Evolutionary conservation across 2,888 invertebrate genomes (phyloP).

Genomic region (Tridacna gigas): DNA sequence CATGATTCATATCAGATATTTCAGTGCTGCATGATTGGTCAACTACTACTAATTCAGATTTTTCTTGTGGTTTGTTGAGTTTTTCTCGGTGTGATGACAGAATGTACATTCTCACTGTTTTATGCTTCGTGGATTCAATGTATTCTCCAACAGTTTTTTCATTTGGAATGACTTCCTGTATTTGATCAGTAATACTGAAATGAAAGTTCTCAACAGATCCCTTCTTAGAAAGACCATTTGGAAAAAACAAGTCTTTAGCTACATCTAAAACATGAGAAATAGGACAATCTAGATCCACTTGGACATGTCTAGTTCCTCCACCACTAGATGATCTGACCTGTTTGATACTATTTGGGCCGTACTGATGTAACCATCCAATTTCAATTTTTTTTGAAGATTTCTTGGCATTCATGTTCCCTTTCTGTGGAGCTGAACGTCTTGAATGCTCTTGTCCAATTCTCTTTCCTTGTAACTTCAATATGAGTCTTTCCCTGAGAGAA

Average conservation of each 20-base stretch:
- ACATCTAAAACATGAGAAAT: background rate
- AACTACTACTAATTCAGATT: background rate
- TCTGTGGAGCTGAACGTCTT: background rate
- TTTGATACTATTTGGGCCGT: background rate
- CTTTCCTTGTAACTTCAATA: conserved; percentile 1
- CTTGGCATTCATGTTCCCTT: conserved; percentile 5
- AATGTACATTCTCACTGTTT: background rate
- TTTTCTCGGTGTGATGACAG: background rate
- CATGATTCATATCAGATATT: background rate
- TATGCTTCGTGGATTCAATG: too few relatives aligned
- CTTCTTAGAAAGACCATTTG: conserved; percentile 20
- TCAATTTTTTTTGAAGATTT: conserved; percentile 11
- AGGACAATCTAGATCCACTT: background rate
- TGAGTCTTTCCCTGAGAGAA: background rate
- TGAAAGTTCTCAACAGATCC: conserved; percentile 12
- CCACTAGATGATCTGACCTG: conserved; percentile 17
- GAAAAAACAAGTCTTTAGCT: conserved; percentile 6
- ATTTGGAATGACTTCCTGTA: too few relatives aligned
- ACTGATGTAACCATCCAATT: background rate
- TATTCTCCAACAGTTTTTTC: too few relatives aligned
- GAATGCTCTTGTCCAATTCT: background rate
- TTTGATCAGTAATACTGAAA: conserved; percentile 15
- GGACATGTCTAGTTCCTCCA: conserved; percentile 1
- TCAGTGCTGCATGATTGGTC: too few relatives aligned
- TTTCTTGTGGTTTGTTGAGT: background rate